Evolutionary conservation across 2,888 invertebrate species (phyloP).

Genomic region (Slavum lentiscoides): DNA sequence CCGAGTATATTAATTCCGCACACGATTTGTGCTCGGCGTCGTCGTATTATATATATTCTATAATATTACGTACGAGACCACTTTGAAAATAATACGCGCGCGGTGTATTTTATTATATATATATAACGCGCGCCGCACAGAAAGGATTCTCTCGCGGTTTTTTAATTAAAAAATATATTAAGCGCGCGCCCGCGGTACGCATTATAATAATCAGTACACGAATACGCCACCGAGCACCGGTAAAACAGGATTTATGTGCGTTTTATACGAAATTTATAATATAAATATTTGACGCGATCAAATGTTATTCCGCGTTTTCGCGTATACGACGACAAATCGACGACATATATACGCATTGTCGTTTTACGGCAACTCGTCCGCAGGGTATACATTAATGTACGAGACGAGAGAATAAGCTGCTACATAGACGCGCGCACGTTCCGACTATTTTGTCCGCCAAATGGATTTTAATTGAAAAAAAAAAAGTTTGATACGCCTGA

Average conservation of each 20-base stretch:
- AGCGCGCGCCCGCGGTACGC: too few relatives aligned
- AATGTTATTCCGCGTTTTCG: too few relatives aligned
- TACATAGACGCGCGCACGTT: neutral
- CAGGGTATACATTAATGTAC: too few relatives aligned
- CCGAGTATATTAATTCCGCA: neutral
- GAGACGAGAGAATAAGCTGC: neutral
- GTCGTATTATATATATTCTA: neutral
- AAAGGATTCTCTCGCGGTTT: neutral
- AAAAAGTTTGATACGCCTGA: conserved; percentile 18
- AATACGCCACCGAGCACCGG: too few relatives aligned
- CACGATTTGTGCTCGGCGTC: neutral
- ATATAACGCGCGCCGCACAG: too few relatives aligned
- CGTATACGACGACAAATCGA: conserved; percentile 13
- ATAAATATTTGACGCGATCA: too few relatives aligned
- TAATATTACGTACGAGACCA: neutral
- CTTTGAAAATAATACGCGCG: neutral
- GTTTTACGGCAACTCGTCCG: too few relatives aligned
- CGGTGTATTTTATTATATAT: too few relatives aligned
- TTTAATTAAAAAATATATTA: conserved; percentile 33
- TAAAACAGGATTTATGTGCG: too few relatives aligned
- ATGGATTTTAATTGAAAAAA: conserved; percentile 43
- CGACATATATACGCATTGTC: too few relatives aligned
- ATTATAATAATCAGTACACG: too few relatives aligned
- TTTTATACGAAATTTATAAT: too few relatives aligned
- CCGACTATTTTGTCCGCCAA: conserved; percentile 1